Evolutionary conservation across 2,113 vertebrate species (phyloP).

Genomic region (Apodemus sylvaticus): DNA sequence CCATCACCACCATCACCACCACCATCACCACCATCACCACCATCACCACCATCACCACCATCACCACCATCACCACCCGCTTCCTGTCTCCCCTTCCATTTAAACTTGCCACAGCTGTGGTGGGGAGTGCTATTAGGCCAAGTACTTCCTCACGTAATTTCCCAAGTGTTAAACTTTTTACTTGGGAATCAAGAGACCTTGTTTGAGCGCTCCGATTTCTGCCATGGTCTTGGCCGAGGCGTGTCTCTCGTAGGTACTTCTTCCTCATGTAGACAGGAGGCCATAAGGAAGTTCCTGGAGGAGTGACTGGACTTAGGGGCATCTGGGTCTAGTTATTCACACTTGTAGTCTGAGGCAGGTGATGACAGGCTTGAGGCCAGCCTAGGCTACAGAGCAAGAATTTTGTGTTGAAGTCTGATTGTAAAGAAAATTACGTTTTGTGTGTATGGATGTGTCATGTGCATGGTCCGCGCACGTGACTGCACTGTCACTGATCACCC

Average conservation of each 20-base stretch:
- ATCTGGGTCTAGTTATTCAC: background rate
- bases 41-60: no score
- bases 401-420: background rate
- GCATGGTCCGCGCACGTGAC: background rate
- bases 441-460: background rate
- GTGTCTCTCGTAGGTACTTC: background rate
- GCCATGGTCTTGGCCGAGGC: background rate
- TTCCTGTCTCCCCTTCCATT: background rate
- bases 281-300: background rate
- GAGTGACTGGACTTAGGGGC: background rate
- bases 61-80: no score
- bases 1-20: no score
- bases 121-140: background rate
- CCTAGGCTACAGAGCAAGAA: background rate
- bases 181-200: background rate
- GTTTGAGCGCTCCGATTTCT: background rate
- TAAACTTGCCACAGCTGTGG: background rate
- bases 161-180: background rate
- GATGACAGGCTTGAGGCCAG: background rate
- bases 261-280: background rate
- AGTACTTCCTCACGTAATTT: conserved; percentile 9
- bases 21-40: no score
- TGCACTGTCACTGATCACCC: no score
- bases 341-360: background rate
- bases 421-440: background rate